Evolutionary conservation across 2,797 vertebrate genomes (phyloP).

Genomic region (Anguilla megastoma): DNA sequence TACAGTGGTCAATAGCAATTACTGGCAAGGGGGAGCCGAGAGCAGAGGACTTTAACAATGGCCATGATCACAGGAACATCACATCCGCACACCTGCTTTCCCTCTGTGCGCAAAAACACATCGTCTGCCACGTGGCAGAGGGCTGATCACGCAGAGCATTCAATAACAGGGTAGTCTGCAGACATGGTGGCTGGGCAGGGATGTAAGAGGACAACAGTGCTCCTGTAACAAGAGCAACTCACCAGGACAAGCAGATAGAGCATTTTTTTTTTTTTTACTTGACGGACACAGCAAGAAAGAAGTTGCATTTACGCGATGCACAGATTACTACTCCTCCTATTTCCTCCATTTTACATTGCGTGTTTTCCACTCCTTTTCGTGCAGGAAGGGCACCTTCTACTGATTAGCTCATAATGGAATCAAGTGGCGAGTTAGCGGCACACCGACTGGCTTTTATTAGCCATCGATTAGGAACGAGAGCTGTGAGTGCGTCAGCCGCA

Average conservation of each 20-base stretch:
- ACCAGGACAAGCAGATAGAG: neutral
- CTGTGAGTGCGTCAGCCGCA: slow-evolving; percentile 45
- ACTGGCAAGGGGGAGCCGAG: neutral
- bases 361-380: slow-evolving; percentile 45
- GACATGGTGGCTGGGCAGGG: neutral
- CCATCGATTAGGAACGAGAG: slow-evolving; percentile 42
- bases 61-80: neutral
- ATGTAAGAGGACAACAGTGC: neutral
- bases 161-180: neutral
- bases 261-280: neutral
- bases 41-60: neutral
- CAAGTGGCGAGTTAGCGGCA: slow-evolving; percentile 54
- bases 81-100: neutral
- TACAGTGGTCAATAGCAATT: neutral
- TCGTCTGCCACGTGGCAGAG: neutral
- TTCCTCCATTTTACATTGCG: slow-evolving; percentile 26
- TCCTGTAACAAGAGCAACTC: neutral
- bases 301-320: neutral
- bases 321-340: slow-evolving; percentile 29
- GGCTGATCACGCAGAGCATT: neutral
- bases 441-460: slow-evolving; percentile 60
- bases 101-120: neutral
- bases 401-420: slow-evolving; percentile 58
- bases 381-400: slow-evolving; percentile 60
- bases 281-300: neutral